A percentile compares a stretch with the other conserved stretches of the same genome.
Conservation (phyloP, 2,888 invertebrate species). For the Drosophila cracens region DNA sequence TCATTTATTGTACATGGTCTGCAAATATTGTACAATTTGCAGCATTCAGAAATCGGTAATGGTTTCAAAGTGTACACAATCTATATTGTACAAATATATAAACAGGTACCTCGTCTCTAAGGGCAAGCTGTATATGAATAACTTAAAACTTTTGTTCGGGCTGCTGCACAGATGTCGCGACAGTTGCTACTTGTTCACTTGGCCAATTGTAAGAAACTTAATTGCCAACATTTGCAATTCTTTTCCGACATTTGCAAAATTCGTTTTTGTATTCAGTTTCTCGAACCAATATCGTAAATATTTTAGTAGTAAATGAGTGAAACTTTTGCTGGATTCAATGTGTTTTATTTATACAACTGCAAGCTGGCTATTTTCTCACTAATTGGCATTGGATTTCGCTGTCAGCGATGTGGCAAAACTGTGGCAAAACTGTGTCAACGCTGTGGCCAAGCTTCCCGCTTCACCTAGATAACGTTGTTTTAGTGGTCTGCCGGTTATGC, state of each 20-base stretch:
- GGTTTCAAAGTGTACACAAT: background rate
- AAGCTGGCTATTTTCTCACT: background rate
- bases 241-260: background rate
- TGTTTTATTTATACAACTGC: background rate
- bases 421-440: slow-evolving; percentile 8
- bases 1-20: background rate
- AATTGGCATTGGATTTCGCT: background rate
- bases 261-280: background rate
- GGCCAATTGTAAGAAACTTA: background rate
- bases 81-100: background rate
- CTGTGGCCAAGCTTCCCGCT: slow-evolving; percentile 7
- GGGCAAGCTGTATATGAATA: background rate
- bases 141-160: background rate
- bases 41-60: background rate
- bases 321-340: background rate
- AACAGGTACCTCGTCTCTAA: background rate
- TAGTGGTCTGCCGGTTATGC: slow-evolving; percentile 20
- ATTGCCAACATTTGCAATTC: background rate
- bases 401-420: slow-evolving; percentile 12
- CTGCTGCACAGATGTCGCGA: background rate
- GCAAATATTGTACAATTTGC: background rate
- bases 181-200: background rate
- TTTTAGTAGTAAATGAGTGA: background rate
- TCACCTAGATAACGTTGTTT: slow-evolving; percentile 14
- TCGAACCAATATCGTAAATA: background rate